Percentiles rank a stretch among this genome's conserved stretches.
Evolutionary conservation across 2,888 invertebrate species (phyloP).

Genomic region (Therioaphis trifolii): DNA sequence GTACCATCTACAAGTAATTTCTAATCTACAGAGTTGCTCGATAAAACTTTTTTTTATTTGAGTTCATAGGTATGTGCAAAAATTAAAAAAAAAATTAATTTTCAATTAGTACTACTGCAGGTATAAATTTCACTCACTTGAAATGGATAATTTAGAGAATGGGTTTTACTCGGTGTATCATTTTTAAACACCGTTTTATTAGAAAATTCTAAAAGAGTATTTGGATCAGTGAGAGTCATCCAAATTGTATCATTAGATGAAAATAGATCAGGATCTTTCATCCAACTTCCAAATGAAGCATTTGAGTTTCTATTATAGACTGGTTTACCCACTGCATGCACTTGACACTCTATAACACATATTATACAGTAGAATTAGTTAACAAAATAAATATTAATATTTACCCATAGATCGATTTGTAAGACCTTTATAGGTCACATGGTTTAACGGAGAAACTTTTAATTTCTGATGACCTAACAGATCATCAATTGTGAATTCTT

Average conservation of each 20-base stretch:
- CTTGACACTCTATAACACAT: conserved; percentile 78
- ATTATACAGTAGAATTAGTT: background rate
- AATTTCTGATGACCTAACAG: conserved; percentile 70
- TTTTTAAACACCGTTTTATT: conserved; percentile 78
- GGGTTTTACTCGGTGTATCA: conserved; percentile 67
- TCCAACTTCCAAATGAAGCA: conserved; percentile 75
- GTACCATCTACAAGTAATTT: too few species aligned
- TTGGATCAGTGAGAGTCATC: conserved; percentile 83
- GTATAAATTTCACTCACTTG: conserved; percentile 68
- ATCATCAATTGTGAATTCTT: conserved; percentile 73
- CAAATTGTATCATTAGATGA: conserved; percentile 79
- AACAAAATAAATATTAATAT: background rate
- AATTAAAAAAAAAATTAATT: too few species aligned
- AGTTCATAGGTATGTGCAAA: too few species aligned
- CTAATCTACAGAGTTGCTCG: too few species aligned
- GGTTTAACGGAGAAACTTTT: conserved; percentile 73
- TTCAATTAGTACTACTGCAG: too few species aligned
- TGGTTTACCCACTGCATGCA: conserved; percentile 93
- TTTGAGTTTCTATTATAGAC: conserved; percentile 86
- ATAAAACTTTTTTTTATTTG: too few species aligned
- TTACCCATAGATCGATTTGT: conserved; percentile 71
- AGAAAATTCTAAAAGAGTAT: conserved; percentile 80
- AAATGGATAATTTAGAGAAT: conserved; percentile 69
- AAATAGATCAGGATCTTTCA: conserved; percentile 73
- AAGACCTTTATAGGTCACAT: conserved; percentile 73